Evolutionary conservation across 1,140 invertebrate genomes (phyloP).

Genomic region (Heliothis subflexa): DNA sequence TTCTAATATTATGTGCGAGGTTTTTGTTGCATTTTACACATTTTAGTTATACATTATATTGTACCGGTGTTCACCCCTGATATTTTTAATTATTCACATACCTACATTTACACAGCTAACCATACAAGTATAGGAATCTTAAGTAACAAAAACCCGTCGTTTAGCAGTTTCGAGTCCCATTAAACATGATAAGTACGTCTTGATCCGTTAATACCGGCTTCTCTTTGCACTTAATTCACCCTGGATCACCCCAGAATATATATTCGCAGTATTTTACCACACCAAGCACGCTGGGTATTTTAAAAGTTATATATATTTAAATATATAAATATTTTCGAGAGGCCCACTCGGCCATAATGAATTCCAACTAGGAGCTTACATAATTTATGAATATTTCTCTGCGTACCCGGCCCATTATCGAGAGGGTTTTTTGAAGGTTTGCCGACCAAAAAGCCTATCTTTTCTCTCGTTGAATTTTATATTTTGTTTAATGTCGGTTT

Average conservation of each 20-base stretch:
- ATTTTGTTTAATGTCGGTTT: conserved; percentile 35
- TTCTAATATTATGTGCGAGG: too few species aligned
- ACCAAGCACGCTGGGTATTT: conserved; percentile 24
- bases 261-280: conserved; percentile 9
- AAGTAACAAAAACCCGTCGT: neutral
- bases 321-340: conserved; percentile 42
- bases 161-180: neutral
- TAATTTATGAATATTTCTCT: conserved; percentile 45
- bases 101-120: neutral
- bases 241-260: conserved; percentile 21
- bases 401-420: conserved; percentile 37
- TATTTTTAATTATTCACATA: too few species aligned
- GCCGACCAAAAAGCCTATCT: conserved; percentile 29
- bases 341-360: conserved; percentile 37
- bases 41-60: too few species aligned
- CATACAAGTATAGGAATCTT: neutral
- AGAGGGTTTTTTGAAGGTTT: conserved; percentile 42
- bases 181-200: conserved; percentile 4
- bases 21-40: too few species aligned
- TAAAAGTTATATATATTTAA: conserved; percentile 25
- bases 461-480: conserved; percentile 35
- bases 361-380: conserved; percentile 34
- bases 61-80: too few species aligned
- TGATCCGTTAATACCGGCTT: conserved; percentile 12
- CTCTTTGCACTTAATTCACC: conserved; percentile 21